A percentile compares a stretch with the other conserved stretches of the same genome.
phyloP scores from a whole-genome alignment of 2,797 vertebrate species.

The Spinibarbus caldwelli region DNA sequence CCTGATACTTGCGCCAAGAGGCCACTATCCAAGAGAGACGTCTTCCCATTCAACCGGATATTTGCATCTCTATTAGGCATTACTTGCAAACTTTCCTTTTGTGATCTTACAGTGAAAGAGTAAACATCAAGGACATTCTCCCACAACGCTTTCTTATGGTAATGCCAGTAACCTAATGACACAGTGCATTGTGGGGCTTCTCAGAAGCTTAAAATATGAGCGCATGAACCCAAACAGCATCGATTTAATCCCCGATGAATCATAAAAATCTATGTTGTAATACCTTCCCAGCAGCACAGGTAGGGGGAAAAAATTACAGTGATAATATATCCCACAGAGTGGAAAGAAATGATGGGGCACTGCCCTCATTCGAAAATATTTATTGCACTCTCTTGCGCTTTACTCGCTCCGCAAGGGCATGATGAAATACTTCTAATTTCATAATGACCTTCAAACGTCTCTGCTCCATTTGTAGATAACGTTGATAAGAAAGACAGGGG shows the following conservation, averaged over 20 bases:
- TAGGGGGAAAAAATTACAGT: neutral
- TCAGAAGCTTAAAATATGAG: constrained; percentile 30
- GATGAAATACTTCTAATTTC: constrained; percentile 73
- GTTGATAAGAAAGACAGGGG: constrained; percentile 56
- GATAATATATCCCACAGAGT: constrained; percentile 58
- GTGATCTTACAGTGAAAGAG: constrained; percentile 26
- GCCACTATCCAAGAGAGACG: neutral
- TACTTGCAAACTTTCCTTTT: constrained; percentile 26
- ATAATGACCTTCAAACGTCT: constrained; percentile 71
- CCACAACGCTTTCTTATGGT: constrained; percentile 34
- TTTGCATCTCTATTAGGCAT: constrained; percentile 54
- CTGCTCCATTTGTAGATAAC: constrained; percentile 50
- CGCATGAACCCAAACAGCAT: constrained; percentile 24
- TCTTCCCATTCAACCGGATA: constrained; percentile 30
- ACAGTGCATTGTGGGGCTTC: constrained; percentile 20
- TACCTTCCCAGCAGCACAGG: constrained; percentile 9
- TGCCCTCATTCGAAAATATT: constrained; percentile 64
- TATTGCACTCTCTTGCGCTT: constrained; percentile 64
- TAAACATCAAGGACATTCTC: constrained; percentile 31
- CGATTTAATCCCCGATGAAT: constrained; percentile 29
- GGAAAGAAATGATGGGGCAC: constrained; percentile 51
- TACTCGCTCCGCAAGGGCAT: constrained; percentile 67
- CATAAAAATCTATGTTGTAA: constrained; percentile 12
- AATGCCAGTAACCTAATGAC: constrained; percentile 28
- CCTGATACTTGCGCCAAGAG: neutral